phyloP scores from a whole-genome alignment of 2,113 vertebrate species.

The Piaya cayana region DNA sequence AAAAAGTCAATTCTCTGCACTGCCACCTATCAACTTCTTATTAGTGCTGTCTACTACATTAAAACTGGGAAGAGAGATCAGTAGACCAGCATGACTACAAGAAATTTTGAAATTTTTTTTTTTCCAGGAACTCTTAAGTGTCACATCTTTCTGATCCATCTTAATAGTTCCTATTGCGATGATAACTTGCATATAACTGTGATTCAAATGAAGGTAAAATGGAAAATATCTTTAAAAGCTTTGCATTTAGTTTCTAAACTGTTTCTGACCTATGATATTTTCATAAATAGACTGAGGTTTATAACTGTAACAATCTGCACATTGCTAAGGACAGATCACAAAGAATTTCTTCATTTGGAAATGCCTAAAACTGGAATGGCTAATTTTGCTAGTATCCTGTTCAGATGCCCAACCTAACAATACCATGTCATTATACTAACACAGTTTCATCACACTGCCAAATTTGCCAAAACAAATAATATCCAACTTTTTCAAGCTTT shows the following conservation, averaged over 20 bases:
- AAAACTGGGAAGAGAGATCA: not conserved
- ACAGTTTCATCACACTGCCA: not conserved
- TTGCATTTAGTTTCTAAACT: conserved; percentile 36
- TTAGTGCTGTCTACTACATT: not conserved
- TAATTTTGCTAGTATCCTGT: not conserved
- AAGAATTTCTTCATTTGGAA: conserved; percentile 27
- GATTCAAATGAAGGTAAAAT: conserved; percentile 35
- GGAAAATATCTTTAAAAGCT: conserved; percentile 40
- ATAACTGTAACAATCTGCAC: conserved; percentile 23
- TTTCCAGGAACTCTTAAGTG: not conserved
- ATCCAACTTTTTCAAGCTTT: conserved; percentile 39
- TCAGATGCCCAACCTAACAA: conserved; percentile 4
- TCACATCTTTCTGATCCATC: not conserved
- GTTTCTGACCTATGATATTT: conserved; percentile 53
- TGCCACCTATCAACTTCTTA: not conserved
- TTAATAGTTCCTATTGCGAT: conserved; percentile 21
- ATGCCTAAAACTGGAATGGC: conserved; percentile 5
- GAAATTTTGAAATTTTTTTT: not conserved
- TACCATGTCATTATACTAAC: not conserved
- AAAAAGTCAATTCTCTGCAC: not conserved
- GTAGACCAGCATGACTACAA: not conserved
- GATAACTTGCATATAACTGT: conserved; percentile 10
- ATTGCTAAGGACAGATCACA: conserved; percentile 31
- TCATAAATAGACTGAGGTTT: conserved; percentile 28
- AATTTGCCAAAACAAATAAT: conserved; percentile 24